Conservation (phyloP, 2,888 invertebrate species). For the Tuberolachnus salignus region DNA sequence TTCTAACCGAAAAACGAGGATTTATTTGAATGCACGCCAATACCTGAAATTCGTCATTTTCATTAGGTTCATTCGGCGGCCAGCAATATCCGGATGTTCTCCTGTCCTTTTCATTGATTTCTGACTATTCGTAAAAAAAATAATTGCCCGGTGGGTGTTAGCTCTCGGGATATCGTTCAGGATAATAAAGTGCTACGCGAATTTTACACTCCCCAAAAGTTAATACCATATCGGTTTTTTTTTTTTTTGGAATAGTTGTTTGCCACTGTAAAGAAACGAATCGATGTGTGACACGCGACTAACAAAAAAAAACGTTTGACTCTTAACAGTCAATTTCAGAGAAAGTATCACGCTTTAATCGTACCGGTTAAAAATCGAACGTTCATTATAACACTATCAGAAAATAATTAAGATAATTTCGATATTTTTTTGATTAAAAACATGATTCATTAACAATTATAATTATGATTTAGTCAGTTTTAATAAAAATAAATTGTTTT, state of each 20-base stretch:
- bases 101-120: not conserved
- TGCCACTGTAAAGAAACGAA: not conserved
- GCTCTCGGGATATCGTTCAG: not conserved
- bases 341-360: not conserved
- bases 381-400: too few relatives aligned
- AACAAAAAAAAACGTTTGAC: slow-evolving; percentile 6
- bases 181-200: not conserved
- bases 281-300: not conserved
- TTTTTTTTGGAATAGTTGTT: not conserved
- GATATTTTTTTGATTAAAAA: too few relatives aligned
- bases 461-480: not conserved
- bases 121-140: not conserved
- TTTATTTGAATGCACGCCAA: not conserved
- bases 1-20: not conserved
- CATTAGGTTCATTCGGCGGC: not conserved
- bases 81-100: not conserved
- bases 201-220: not conserved
- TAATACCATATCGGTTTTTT: slow-evolving; percentile 11
- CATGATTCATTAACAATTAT: too few relatives aligned
- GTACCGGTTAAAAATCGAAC: not conserved
- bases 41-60: not conserved
- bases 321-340: slow-evolving; percentile 2
- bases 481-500: not conserved
- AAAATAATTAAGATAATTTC: too few relatives aligned
- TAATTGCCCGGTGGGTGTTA: not conserved